Conservation (phyloP, 2,113 vertebrate species). For the Onychostruthus taczanowskii region DNA sequence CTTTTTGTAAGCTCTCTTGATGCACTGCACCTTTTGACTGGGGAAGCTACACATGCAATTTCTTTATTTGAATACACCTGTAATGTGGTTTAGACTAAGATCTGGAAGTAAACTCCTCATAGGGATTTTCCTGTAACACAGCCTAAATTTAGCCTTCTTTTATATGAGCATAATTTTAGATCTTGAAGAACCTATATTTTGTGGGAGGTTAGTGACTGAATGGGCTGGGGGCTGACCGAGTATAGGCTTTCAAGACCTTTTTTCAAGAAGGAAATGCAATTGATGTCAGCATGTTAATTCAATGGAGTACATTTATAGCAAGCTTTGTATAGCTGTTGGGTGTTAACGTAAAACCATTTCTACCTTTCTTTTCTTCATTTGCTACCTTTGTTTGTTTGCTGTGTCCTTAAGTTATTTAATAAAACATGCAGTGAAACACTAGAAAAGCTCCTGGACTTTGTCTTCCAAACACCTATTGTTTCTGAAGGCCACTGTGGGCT, state of each 20-base stretch:
- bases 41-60: not conserved
- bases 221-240: not conserved
- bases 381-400: slow-evolving; percentile 2
- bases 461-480: not conserved
- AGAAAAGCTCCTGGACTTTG: not conserved
- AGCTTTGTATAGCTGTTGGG: slow-evolving; percentile 1
- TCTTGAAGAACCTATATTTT: not conserved
- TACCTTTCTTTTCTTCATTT: no score
- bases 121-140: slow-evolving; percentile 27
- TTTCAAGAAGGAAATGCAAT: not conserved
- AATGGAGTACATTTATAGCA: slow-evolving; percentile 28
- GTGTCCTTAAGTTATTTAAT: slow-evolving; percentile 46
- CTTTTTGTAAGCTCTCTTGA: not conserved
- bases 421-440: not conserved
- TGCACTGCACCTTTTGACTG: not conserved
- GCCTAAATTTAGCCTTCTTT: slow-evolving; percentile 4
- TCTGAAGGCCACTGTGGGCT: not conserved
- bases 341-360: not conserved
- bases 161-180: not conserved
- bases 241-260: slow-evolving; percentile 3
- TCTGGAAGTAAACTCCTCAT: not conserved
- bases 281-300: slow-evolving; percentile 16
- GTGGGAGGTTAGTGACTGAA: not conserved
- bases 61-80: not conserved
- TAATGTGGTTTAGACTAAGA: not conserved